phyloP scores from a whole-genome alignment of 2,888 invertebrate species.

The Patella caerulea region DNA sequence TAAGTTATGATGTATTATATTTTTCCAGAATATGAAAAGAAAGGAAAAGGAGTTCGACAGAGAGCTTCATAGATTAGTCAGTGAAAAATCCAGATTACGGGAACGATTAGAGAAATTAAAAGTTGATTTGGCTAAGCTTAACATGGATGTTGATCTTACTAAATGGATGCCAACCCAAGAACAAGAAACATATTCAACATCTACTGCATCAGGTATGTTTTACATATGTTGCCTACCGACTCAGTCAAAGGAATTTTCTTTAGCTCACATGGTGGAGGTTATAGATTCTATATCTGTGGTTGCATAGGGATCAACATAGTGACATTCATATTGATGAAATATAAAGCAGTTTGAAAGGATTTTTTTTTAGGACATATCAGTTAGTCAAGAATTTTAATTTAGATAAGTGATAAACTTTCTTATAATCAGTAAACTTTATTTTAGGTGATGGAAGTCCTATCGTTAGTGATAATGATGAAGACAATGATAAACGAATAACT shows the following conservation, averaged over 20 bases:
- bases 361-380: too few species aligned
- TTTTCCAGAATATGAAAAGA: slow-evolving; percentile 51
- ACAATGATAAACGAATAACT: slow-evolving; percentile 13
- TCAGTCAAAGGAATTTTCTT: too few species aligned
- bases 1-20: too few species aligned
- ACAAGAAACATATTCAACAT: slow-evolving; percentile 52
- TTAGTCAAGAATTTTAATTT: too few species aligned
- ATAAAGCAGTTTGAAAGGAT: too few species aligned
- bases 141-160: slow-evolving; percentile 57
- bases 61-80: slow-evolving; percentile 56
- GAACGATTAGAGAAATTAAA: slow-evolving; percentile 47
- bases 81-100: slow-evolving; percentile 54
- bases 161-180: slow-evolving; percentile 41
- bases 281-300: too few species aligned
- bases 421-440: neutral
- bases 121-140: slow-evolving; percentile 50
- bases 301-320: too few species aligned
- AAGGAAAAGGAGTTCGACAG: slow-evolving; percentile 58
- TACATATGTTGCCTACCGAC: too few species aligned
- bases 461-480: slow-evolving; percentile 42
- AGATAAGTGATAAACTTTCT: neutral
- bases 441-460: slow-evolving; percentile 39
- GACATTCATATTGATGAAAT: too few species aligned
- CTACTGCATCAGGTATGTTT: slow-evolving; percentile 60
- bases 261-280: too few species aligned